These are phyloP conservation scores for Daboia siamensis DNA, from an alignment of 2,113 vertebrate genomes.

Conservation along the genomic window DNA sequence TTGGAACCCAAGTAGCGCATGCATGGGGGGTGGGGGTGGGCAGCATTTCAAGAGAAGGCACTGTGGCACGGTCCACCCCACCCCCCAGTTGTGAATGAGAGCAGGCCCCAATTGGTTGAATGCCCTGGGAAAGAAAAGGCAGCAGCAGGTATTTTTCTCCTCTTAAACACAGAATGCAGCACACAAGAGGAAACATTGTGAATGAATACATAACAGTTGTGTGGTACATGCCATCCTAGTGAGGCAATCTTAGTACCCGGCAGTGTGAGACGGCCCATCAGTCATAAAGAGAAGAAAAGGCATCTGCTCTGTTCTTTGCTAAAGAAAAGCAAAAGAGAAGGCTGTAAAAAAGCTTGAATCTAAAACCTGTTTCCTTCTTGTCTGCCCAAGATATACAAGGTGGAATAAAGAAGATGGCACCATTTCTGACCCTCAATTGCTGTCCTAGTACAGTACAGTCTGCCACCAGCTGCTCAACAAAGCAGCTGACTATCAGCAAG, in stretches of 20 bases:
- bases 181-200: slow-evolving; percentile 61
- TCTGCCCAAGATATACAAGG: neutral
- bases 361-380: slow-evolving; percentile 18
- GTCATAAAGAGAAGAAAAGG: slow-evolving; percentile 40
- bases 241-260: slow-evolving; percentile 50
- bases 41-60: slow-evolving; percentile 25
- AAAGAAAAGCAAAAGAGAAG: neutral
- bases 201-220: slow-evolving; percentile 29
- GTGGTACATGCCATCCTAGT: slow-evolving; percentile 62
- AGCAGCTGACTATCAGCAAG: slow-evolving; percentile 12
- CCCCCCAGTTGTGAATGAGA: slow-evolving; percentile 34
- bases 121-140: slow-evolving; percentile 50
- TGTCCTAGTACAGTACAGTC: slow-evolving; percentile 49
- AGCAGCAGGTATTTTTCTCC: slow-evolving; percentile 57
- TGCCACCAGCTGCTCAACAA: slow-evolving; percentile 46
- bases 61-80: neutral
- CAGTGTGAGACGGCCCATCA: slow-evolving; percentile 21
- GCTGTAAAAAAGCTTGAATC: neutral
- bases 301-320: slow-evolving; percentile 42
- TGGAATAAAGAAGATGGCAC: slow-evolving; percentile 25
- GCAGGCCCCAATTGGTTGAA: slow-evolving; percentile 26
- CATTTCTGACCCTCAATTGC: slow-evolving; percentile 32
- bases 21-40: slow-evolving; percentile 9
- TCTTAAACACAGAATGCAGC: slow-evolving; percentile 11
- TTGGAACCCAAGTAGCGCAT: slow-evolving; percentile 12